These are phyloP conservation scores for Panorpa germanica DNA, from an alignment of 2,888 invertebrate species.

Conservation along the genomic window DNA sequence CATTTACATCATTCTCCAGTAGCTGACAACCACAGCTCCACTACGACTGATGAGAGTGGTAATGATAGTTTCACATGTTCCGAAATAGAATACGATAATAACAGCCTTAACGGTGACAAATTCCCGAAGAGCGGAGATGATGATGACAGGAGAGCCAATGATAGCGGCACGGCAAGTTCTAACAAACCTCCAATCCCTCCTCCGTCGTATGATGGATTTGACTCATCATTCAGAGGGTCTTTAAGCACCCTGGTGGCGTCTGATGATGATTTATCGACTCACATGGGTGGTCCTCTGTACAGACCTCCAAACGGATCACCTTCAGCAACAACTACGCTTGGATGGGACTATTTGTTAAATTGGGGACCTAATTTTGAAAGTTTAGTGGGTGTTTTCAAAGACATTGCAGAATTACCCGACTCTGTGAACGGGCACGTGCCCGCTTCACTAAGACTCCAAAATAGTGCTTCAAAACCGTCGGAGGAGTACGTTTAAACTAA, in stretches of 20 bases:
- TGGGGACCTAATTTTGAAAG: conserved; percentile 96
- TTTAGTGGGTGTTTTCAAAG: conserved; percentile 88
- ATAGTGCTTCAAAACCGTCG: conserved; percentile 66
- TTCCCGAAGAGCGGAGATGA: conserved; percentile 41
- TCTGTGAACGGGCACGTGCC: conserved; percentile 53
- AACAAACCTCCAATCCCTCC: conserved; percentile 49
- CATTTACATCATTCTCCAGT: conserved; percentile 56
- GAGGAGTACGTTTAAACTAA: conserved; percentile 77
- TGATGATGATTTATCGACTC: conserved; percentile 75
- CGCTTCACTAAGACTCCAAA: conserved; percentile 52
- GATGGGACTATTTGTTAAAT: conserved; percentile 88
- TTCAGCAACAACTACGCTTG: conserved; percentile 53
- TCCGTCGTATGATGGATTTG: conserved; percentile 76
- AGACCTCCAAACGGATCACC: conserved; percentile 58
- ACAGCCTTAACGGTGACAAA: conserved; percentile 65
- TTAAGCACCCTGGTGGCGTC: conserved; percentile 85
- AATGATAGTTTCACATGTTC: conserved; percentile 97
- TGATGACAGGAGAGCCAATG: conserved; percentile 35
- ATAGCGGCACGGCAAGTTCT: conserved; percentile 28
- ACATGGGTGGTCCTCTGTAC: conserved; percentile 58
- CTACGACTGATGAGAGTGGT: conserved; percentile 80
- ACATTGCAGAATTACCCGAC: conserved; percentile 88
- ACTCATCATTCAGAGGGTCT: conserved; percentile 86
- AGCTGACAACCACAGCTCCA: conserved; percentile 55
- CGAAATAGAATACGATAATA: conserved; percentile 91